Base-by-base conservation (phyloP, 2,113 vertebrate genomes). In the Condylura cristata region DNA sequence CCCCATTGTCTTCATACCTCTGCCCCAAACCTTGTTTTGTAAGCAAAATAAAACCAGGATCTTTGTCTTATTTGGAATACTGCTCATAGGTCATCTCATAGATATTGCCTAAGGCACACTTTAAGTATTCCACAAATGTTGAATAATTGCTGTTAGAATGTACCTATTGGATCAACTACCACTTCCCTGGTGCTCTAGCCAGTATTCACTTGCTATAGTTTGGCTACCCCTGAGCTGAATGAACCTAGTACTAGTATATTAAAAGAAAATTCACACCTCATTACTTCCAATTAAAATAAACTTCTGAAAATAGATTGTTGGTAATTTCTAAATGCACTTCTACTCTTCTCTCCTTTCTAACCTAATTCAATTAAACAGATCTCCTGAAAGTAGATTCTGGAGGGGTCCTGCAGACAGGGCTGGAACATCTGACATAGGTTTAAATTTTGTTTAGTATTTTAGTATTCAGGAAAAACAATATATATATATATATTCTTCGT, bases 211-310 rank as follows among this genome's bases (percentile, higher is more conserved):
- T 92, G 60, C 22, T 17, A 65, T 8, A 58, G 63, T 11, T 60
- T 92, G n/a, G 56, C 44, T 70, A 63, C 12, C 11, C 18, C 37
- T 32, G 4, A 78, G 37, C 14, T 60, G 14, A 79, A 92, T 44
- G 14, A 53, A 78, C 46, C 37, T 78, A 30, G 14, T 78, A 37
- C 22, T 76, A 51, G 6, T 53, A n/a, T 16, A 70, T 30, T 51
- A 81, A 94, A 66, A 48, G 56, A 78, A 44, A 90, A 85, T 60
- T 87, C 80, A 14, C 84, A 39, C 32, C 32, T 80, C 68, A 86
- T 91, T 65, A 81, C 41, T 78, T 20, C 37, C 80, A 66, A 48
- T 86, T 95, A 76, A 93, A 94, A 66, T 85, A 61, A 30, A 81
- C 28, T 58, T 93, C 53, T 68, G 44, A 65, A 91, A 88, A 44